phyloP scores from a whole-genome alignment of 2,113 vertebrate genomes.

The Misgurnus mizolepis region DNA sequence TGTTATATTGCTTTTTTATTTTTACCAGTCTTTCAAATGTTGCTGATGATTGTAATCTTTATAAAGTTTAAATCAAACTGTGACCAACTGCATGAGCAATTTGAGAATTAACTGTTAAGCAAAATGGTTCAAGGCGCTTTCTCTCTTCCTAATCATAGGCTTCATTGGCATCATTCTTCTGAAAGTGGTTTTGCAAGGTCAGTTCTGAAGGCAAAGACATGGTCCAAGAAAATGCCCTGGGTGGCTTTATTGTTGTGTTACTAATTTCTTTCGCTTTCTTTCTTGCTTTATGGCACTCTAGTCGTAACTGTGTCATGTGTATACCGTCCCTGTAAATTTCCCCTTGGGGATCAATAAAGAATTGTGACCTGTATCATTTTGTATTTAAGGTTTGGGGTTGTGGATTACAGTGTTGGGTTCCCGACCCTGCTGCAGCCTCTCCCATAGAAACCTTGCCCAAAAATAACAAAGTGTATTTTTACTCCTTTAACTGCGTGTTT shows the following conservation, averaged over 20 bases:
- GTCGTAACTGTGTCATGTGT: neutral
- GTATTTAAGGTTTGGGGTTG: slow-evolving; percentile 20
- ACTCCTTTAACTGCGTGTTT: slow-evolving; percentile 8
- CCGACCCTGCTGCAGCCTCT: neutral
- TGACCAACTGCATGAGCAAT: neutral
- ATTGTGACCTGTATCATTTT: neutral
- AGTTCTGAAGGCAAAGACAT: neutral
- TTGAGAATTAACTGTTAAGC: neutral
- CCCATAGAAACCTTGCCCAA: slow-evolving; percentile 20
- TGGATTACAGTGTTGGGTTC: slow-evolving; percentile 27
- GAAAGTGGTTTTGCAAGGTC: slow-evolving; percentile 8
- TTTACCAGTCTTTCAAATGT: neutral
- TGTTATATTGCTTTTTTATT: neutral
- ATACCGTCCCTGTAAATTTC: neutral
- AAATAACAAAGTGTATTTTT: slow-evolving; percentile 37
- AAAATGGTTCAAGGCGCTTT: neutral
- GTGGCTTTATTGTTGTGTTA: neutral
- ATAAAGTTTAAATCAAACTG: neutral
- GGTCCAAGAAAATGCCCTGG: neutral
- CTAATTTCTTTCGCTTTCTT: neutral
- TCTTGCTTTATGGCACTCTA: neutral
- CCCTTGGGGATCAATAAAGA: neutral
- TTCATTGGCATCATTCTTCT: neutral
- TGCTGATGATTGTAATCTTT: neutral
- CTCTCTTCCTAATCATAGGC: neutral